Base-by-base conservation (phyloP, 2,888 invertebrate genomes). In the Ditula angustiorana region DNA sequence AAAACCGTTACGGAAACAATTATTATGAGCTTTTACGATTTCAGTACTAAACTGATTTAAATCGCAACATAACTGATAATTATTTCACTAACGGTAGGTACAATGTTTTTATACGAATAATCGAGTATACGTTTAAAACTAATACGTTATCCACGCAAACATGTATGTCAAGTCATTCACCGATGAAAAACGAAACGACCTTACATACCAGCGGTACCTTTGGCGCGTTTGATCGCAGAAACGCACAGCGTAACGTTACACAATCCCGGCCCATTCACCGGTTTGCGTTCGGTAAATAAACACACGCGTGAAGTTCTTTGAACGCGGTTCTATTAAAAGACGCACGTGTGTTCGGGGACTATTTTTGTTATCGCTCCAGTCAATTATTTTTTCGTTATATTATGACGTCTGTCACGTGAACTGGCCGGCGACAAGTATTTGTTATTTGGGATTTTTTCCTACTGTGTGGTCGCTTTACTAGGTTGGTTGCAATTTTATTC, bases 281-380 rank as follows among this genome's bases (percentile, higher is more conserved):
- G 16, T 50, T 62, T 28, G 16, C 56, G 58, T 52, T 58, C 19
- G 30, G 64, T 64, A 64, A 64, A 64, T 28, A 64, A 62, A 62
- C 41, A 59, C 46, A 53, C 23, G 41, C 23, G 41, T 19, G 57
- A 56, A 56, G 64, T 64, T 64, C 64, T 64, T 64, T 64, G 64
- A 64, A 64, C 63, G 57, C 33, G 4, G 28, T 13, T 41, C 62
- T 58, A 64, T 52, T 58, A 53, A 16, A 52, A 58, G 58, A 21
- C 46, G 35, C 59, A 64, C 64, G 58, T 53, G 62, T 28, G 52
- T 53, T 61, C 23, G 26, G 44, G 2, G 23, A 53, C 44, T 58
- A 59, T 59, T 59, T 58, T 59, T 53, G 53, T 35, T 23, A 16
- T 21, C 30, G 16, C 8, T 33, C 21, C 21, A 47, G 33, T 46